Percentiles rank a stretch among this genome's conserved stretches.
These are phyloP conservation scores for Muscidifurax raptorellus DNA, from an alignment of 1,140 invertebrate genomes.

Conservation along the genomic window DNA sequence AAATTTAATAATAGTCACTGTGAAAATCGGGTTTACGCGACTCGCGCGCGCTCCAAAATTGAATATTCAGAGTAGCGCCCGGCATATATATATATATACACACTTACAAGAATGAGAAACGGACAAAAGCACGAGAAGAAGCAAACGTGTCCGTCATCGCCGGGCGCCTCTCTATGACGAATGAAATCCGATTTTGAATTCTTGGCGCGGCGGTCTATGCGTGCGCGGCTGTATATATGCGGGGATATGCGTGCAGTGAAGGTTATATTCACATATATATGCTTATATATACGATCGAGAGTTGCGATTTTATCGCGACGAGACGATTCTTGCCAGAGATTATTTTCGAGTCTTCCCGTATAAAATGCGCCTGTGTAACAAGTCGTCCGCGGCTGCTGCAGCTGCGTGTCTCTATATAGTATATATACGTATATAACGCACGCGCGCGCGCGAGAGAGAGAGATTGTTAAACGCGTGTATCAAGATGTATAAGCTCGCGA, in stretches of 20 bases:
- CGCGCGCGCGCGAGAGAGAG: too few relatives aligned
- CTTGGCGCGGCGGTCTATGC: neutral
- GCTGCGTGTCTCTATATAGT: neutral
- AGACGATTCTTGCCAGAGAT: constrained; percentile 32
- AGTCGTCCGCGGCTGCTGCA: neutral
- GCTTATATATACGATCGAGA: neutral
- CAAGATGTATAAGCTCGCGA: neutral
- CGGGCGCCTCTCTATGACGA: constrained; percentile 12
- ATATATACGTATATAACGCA: too few relatives aligned
- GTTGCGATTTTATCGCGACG: constrained; percentile 22
- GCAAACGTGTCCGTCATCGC: constrained; percentile 11
- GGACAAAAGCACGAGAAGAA: neutral
- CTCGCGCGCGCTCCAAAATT: too few relatives aligned
- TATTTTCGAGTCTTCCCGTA: constrained; percentile 20
- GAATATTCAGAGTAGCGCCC: too few relatives aligned
- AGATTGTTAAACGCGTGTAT: neutral
- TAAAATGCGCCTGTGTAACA: too few relatives aligned
- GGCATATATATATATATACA: too few relatives aligned
- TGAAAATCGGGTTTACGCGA: too few relatives aligned
- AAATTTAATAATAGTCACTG: too few relatives aligned
- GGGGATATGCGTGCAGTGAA: too few relatives aligned
- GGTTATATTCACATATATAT: neutral
- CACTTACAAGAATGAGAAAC: neutral
- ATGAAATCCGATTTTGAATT: constrained; percentile 43
- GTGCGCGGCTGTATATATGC: too few relatives aligned